A percentile compares a stretch with the other conserved stretches of the same genome.
Evolutionary conservation across 2,888 invertebrate genomes (phyloP).

Genomic region (Meganola albula): DNA sequence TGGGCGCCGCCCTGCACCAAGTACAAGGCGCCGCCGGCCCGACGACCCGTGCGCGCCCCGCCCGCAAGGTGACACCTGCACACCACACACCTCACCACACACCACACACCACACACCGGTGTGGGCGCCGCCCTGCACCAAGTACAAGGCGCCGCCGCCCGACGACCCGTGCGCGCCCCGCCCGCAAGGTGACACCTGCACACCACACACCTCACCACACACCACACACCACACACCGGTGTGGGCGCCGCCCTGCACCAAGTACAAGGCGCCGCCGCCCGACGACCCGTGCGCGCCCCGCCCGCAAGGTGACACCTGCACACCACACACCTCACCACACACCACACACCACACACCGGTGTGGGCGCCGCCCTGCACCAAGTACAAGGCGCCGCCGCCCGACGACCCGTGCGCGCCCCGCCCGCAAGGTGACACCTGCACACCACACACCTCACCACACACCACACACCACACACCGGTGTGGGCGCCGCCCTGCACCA

Average conservation of each 20-base stretch:
- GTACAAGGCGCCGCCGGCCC: no score
- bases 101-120: no score
- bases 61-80: no score
- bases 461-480: not conserved
- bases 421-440: not conserved
- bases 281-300: not conserved
- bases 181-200: not conserved
- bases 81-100: no score
- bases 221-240: not conserved
- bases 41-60: no score
- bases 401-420: not conserved
- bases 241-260: constrained; percentile 5
- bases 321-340: no score
- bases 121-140: constrained; percentile 85
- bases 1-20: no score
- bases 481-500: constrained; percentile 1
- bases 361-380: constrained; percentile 9
- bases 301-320: not conserved
- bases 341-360: not conserved
- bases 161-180: constrained; percentile 37
- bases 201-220: no score
- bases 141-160: constrained; percentile 37
- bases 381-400: constrained; percentile 1
- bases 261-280: not conserved
- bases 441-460: no score